Base-by-base conservation (phyloP, 2,113 vertebrate genomes). In the Sturnira hondurensis region DNA sequence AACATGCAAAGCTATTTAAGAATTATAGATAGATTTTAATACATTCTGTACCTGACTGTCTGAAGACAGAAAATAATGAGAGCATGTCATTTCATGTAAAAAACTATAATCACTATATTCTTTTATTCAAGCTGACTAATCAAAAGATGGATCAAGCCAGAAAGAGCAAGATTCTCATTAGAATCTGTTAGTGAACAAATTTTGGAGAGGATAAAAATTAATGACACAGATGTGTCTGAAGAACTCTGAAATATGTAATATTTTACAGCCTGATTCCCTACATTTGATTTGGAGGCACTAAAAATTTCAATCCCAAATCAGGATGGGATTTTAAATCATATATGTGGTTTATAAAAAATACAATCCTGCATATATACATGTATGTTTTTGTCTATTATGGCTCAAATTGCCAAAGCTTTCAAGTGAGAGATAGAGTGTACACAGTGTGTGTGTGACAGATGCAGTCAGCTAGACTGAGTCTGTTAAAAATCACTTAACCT, bases 1-100 rank as follows among this genome's bases (percentile, higher is more conserved):
- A 89, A 92, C 81, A 76, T 41, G 17, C 10, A 71, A 94, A 87
- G 24, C 33, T 86, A 76, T 92, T 92, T 50, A 92, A 86, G 92
- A 96, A 38, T 92, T 82, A n/a, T 12, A 85, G n/a, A 84, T 26
- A 26, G 17, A 58, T 26, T 73, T 73, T 85, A 67, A 52, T 24
- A 78, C 71, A 56, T 91, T 88, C 17, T 19, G 33, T n/a, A 61
- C 41, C 41, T 81, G 71, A 33, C 1, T 45, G 11, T 91, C 14
- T 26, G 41, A 45, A 82, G 41, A 20, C 43, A 91, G 14, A 81
- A 89, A 77, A 77, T 82, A 94, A 77, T 70, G 26, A 58, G 15
- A 8, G 71, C 43, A 65, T 82, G 82, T 47, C 68, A 70, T 43
- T 91, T 87, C 26, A 73, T 43, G 58, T 43, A 63, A 71, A 93